Evolutionary conservation across 2,797 vertebrate species (phyloP), one percentile per base, ranked within the genome.

Genomic region (Darevskia nairensis): DNA sequence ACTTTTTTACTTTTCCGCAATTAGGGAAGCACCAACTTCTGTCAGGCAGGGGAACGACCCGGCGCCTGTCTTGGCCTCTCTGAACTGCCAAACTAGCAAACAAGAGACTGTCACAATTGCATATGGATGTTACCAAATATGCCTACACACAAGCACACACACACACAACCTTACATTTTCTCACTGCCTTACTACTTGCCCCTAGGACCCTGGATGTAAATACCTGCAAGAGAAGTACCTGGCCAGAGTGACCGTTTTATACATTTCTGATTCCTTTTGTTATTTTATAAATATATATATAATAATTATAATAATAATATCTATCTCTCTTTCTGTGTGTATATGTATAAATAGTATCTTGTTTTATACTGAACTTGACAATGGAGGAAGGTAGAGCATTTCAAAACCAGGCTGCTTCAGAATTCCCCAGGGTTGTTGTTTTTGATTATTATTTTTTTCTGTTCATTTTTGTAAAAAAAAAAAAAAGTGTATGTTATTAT

Each of bases 391-490:
- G 94, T 96, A 97, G 96, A 97, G 95, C 97, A 97, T 97, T 97
- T 97, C 97, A 97, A 97, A 96, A 95, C 95, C 95, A 94, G 95
- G 96, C 96, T 96, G 94, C 96, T 96, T 95, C 96, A 95, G 95
- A 89, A 96, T 97, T 96, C 93, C 95, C 5, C 41, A n/a, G 86
- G 95, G 93, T 93, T 96, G 91, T 91, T 94, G 91, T 91, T 94
- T 41, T 76, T 35, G 35, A 35, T 35, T 35, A 35, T 35, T 41
- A 5, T 41, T 41, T 92, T 71, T 92, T 89, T 79, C 86, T 94
- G 90, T 91, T 91, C 68, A 92, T 90, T 80, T 86, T 95, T 93
- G 90, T 55, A 55, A 55, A 55, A 55, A 55, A 55, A 55, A 50
- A 55, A 55, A 50, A 50, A 50, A 13, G 50, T 50, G 91, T 92